Conservation (phyloP, 2,888 invertebrate genomes). For the Nomada fabriciana region DNA sequence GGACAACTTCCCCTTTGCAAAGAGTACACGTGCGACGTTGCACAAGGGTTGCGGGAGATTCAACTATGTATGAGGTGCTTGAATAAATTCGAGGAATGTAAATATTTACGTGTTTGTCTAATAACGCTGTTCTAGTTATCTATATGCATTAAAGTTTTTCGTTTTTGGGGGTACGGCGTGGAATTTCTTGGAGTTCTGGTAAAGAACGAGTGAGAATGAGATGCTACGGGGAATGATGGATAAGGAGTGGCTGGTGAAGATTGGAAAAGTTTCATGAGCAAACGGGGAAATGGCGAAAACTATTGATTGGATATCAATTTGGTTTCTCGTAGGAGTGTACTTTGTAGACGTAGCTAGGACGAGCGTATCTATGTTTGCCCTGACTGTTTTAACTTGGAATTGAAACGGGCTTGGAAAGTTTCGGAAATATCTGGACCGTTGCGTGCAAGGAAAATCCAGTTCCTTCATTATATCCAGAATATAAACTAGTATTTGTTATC, state of each 20-base stretch:
- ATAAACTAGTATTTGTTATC: too few relatives aligned
- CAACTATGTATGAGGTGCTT: neutral
- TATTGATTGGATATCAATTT: neutral
- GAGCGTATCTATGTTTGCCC: too few relatives aligned
- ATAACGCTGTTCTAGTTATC: neutral
- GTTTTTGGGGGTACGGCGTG: neutral
- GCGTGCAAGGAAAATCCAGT: too few relatives aligned
- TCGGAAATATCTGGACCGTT: too few relatives aligned
- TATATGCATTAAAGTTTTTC: too few relatives aligned
- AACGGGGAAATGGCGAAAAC: neutral
- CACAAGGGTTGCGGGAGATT: slow-evolving; percentile 19
- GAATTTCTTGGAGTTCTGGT: neutral
- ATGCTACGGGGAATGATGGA: neutral
- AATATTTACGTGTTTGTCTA: slow-evolving; percentile 22
- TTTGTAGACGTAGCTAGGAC: too few relatives aligned
- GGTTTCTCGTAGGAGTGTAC: neutral
- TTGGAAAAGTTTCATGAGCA: neutral
- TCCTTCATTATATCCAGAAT: too few relatives aligned
- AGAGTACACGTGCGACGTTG: slow-evolving; percentile 26
- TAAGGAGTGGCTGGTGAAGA: neutral
- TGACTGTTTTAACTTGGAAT: too few relatives aligned
- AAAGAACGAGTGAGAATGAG: neutral
- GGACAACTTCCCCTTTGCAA: slow-evolving; percentile 43
- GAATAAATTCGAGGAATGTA: slow-evolving; percentile 22
- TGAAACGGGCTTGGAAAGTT: too few relatives aligned